These are phyloP conservation scores for Callimorpha dominula DNA, from an alignment of 2,888 invertebrate genomes.

Conservation along the genomic window DNA sequence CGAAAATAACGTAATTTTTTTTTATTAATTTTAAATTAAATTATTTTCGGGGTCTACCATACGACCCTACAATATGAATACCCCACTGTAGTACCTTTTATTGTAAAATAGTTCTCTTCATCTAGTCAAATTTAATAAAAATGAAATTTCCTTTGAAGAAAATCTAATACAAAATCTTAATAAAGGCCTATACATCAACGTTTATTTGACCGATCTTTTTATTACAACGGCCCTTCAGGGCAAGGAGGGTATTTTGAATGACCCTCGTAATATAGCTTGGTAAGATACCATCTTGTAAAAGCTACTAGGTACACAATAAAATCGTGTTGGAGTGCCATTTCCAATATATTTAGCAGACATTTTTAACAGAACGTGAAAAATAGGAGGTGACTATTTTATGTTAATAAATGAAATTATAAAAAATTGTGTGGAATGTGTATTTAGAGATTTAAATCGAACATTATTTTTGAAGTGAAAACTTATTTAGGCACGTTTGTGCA, in stretches of 20 bases:
- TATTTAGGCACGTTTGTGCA: too few relatives aligned
- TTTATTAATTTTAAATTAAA: too few relatives aligned
- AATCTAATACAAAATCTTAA: conserved; percentile 47
- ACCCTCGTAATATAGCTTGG: conserved; percentile 63
- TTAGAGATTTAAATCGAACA: too few relatives aligned
- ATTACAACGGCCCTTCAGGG: conserved; percentile 54
- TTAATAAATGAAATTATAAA: too few relatives aligned
- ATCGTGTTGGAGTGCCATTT: conserved; percentile 57
- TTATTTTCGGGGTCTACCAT: too few relatives aligned
- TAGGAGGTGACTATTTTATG: background rate
- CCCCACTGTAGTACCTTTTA: background rate
- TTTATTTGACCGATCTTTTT: conserved; percentile 54
- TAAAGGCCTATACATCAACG: conserved; percentile 53
- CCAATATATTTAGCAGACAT: conserved; percentile 49
- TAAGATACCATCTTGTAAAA: conserved; percentile 69
- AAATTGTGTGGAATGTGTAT: too few relatives aligned
- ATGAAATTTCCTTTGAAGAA: conserved; percentile 12
- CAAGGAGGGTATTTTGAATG: conserved; percentile 52
- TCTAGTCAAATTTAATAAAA: background rate
- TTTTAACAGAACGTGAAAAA: conserved; percentile 4
- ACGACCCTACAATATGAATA: background rate
- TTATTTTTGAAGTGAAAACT: too few relatives aligned
- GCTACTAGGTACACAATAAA: conserved; percentile 61
- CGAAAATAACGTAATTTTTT: too few relatives aligned
- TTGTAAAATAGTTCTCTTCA: background rate